Conservation (phyloP, 1,140 invertebrate species). For the Achroia grisella region DNA sequence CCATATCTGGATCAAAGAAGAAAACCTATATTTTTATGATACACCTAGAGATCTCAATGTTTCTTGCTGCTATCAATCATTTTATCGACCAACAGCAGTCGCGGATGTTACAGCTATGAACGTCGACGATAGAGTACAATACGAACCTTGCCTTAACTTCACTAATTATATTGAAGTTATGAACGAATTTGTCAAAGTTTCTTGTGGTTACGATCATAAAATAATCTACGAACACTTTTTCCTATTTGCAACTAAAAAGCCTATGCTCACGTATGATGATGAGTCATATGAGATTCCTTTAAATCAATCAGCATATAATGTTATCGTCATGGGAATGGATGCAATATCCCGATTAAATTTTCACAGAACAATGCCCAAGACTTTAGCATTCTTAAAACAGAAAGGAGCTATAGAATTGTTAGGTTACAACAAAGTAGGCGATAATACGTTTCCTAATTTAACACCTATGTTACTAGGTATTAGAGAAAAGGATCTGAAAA, state of each 20-base stretch:
- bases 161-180: constrained; percentile 50
- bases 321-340: constrained; percentile 90
- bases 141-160: constrained; percentile 60
- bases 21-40: constrained; percentile 72
- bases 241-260: constrained; percentile 75
- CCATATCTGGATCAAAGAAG: constrained; percentile 72
- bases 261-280: constrained; percentile 18
- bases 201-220: constrained; percentile 70
- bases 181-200: constrained; percentile 78
- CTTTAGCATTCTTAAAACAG: constrained; percentile 76
- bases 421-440: constrained; percentile 88
- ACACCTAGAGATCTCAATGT: constrained; percentile 55
- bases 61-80: constrained; percentile 78
- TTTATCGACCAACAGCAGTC: constrained; percentile 73
- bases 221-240: constrained; percentile 80
- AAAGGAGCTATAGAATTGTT: constrained; percentile 80
- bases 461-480: constrained; percentile 82
- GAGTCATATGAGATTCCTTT: constrained; percentile 14
- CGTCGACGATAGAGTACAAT: constrained; percentile 62
- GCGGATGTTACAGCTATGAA: constrained; percentile 41
- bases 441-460: constrained; percentile 90
- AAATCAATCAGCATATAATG: constrained; percentile 64
- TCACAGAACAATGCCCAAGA: constrained; percentile 85
- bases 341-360: constrained; percentile 90
- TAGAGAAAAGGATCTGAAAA: constrained; percentile 75